Evolutionary conservation across 2,797 vertebrate genomes (phyloP).

Genomic region (Notamacropus eugenii): DNA sequence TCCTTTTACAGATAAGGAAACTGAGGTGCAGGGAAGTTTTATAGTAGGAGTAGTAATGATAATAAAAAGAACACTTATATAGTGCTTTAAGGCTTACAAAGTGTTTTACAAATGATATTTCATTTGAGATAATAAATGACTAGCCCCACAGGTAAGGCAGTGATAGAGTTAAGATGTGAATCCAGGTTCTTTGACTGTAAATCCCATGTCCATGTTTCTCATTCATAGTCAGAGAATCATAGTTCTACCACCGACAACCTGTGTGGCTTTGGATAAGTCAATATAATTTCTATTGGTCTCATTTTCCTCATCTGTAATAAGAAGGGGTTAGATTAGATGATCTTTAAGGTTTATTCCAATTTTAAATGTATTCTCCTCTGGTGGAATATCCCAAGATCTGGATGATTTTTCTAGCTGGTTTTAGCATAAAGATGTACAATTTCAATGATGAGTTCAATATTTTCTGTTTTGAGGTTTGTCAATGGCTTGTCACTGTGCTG

Average conservation of each 20-base stretch:
- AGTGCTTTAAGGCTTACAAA: background rate
- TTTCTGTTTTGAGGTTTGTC: conserved; percentile 40
- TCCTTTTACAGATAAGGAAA: background rate
- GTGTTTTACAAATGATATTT: background rate
- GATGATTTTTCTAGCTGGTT: conserved; percentile 19
- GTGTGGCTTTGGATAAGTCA: background rate
- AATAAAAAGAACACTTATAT: background rate
- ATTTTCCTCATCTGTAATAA: background rate
- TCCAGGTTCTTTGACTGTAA: background rate
- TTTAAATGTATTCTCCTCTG: background rate
- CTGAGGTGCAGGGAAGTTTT: background rate
- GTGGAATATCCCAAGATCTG: background rate
- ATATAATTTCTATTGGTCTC: background rate
- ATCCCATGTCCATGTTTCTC: background rate
- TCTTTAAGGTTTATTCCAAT: background rate
- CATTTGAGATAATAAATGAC: background rate
- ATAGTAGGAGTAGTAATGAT: background rate
- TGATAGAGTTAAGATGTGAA: background rate
- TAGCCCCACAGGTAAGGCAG: background rate
- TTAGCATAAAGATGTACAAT: background rate
- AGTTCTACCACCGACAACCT: background rate
- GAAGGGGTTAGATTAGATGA: background rate
- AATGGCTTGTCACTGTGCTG: conserved; percentile 25
- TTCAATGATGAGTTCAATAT: background rate
- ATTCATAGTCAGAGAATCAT: background rate